Evolutionary conservation across 2,113 vertebrate genomes (phyloP), one percentile per base, ranked within the genome.

Genomic region (Emydura subglobosa): DNA sequence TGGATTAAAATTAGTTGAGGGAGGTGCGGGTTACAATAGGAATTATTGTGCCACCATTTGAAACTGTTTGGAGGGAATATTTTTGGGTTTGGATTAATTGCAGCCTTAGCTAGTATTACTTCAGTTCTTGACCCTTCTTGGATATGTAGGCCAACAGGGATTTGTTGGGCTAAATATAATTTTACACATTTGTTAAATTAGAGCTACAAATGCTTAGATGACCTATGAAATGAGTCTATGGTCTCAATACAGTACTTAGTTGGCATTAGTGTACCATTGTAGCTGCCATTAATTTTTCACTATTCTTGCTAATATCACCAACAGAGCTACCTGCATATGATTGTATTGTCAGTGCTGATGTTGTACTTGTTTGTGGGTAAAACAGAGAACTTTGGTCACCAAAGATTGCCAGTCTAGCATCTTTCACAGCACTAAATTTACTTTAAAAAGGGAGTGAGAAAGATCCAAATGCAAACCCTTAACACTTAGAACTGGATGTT

Each of bases 151-250:
- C 90, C 94, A 94, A 91, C 94, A 92, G 49, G n/a, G 19, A 42
- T 74, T 42, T 54, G 53, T 82, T 59, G 57, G 7, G 29, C 57
- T 59, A 82, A 93, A 91, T 96, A 89, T 80, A 80, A 83, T 91
- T 97, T 96, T 94, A 87, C 83, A 94, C 86, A 93, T 97, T 85
- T 91, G 95, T 95, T 95, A 84, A 89, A 94, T 94, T 92, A 86
- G 83, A 95, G 25, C 78, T 95, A 86, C 94, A 93, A 95, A 94
- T 88, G 61, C 93, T 96, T 80, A 90, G 85, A 80, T 89, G 93
- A 95, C 88, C 93, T 95, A 1, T 84, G 88, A 93, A 95, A 96
- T 95, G 84, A 88, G 95, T 92, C 95, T 92, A 94, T 89, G 65
- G 65, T 97, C 74, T 92, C 90, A 8, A 21, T 82, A 79, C 65